phyloP scores from a whole-genome alignment of 2,113 vertebrate genomes.

The Ptyas mucosa region DNA sequence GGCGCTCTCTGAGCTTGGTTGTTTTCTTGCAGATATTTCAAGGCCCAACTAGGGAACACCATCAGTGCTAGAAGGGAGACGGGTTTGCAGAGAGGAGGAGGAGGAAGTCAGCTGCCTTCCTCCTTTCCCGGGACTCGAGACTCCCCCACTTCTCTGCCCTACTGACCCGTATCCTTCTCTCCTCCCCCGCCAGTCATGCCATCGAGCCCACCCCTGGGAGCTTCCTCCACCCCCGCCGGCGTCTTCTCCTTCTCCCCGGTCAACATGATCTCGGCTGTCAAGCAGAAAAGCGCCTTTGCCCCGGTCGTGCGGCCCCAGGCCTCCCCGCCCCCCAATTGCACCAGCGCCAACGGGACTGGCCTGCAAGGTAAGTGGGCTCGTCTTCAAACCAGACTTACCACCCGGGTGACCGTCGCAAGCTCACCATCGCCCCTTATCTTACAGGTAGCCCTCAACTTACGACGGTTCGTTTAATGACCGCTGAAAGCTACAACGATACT shows the following conservation, averaged over 20 bases:
- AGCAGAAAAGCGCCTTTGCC: constrained; percentile 98
- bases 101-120: not conserved
- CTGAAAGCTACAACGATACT: not conserved
- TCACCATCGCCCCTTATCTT: fast-evolving
- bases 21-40: not conserved
- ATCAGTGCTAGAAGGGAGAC: not conserved
- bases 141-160: not conserved
- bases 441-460: not conserved
- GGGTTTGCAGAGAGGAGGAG: not conserved
- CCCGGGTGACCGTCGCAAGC: not conserved
- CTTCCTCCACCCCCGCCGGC: constrained; percentile 72
- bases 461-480: fast-evolving
- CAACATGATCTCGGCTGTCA: constrained; percentile 96
- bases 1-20: not conserved
- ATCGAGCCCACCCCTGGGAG: constrained; percentile 72
- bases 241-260: constrained; percentile 93
- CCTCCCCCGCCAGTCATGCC: constrained; percentile 66
- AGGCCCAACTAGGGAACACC: not conserved
- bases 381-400: not conserved
- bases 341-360: constrained; percentile 83
- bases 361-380: constrained; percentile 84
- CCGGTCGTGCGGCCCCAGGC: constrained; percentile 90
- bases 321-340: constrained; percentile 89
- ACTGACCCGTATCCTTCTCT: constrained; percentile 17
- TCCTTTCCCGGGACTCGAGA: not conserved